phyloP scores from a whole-genome alignment of 2,888 invertebrate genomes.

The Auanema sp. region DNA sequence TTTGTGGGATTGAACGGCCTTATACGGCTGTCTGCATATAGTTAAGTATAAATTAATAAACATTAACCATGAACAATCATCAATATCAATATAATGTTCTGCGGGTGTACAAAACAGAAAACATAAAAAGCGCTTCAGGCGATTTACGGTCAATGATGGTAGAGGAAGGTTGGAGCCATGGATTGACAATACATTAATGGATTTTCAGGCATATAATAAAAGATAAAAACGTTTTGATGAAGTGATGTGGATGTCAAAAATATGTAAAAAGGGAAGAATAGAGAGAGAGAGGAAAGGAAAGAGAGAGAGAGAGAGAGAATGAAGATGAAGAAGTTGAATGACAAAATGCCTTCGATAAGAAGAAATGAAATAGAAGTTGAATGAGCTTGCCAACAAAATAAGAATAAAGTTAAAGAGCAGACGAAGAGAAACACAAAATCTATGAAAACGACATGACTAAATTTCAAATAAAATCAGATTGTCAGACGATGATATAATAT shows the following conservation, averaged over 20 bases:
- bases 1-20: too few relatives aligned
- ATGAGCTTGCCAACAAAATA: not conserved
- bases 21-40: too few relatives aligned
- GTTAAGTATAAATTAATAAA: too few relatives aligned
- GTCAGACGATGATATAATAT: too few relatives aligned
- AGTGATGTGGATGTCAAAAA: not conserved
- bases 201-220: too few relatives aligned
- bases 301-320: constrained; percentile 1
- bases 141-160: not conserved
- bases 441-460: too few relatives aligned
- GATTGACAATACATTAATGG: not conserved
- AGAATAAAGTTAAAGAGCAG: not conserved
- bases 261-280: not conserved
- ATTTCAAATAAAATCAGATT: too few relatives aligned
- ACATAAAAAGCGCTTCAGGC: not conserved
- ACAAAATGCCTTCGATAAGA: not conserved
- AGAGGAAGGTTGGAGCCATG: not conserved
- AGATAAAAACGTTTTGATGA: not conserved
- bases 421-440: too few relatives aligned
- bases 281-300: not conserved
- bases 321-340: not conserved
- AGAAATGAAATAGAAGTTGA: constrained; percentile 6
- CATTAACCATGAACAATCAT: too few relatives aligned
- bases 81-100: too few relatives aligned
- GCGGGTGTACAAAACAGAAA: too few relatives aligned